Base-by-base conservation (phyloP, 2,113 vertebrate genomes). In the Semnornis frantzii region DNA sequence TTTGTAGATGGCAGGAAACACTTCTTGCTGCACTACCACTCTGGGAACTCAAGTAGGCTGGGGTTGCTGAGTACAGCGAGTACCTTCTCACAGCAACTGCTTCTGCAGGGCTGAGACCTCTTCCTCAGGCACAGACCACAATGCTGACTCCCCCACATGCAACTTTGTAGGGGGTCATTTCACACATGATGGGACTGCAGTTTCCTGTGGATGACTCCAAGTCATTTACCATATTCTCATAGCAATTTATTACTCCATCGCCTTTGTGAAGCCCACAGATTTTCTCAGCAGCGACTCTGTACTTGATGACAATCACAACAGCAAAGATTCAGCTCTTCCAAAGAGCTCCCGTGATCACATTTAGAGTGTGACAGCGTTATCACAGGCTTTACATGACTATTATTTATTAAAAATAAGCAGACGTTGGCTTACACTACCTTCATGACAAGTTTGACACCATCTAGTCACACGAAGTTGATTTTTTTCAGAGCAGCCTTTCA, bases 31-130 rank as follows among this genome's bases (percentile, higher is more conserved):
- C 15, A 20, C 21, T 33, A 18, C 9, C 8, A 5, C 7, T 31
- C 55, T 55, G 73, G 73, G 65, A 92, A 66, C 4, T 28, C 13
- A 27, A 23, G 39, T 1, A 11, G 57, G 33, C 34, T 24, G 34
- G 23, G 34, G 34, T 55, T 63, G 46, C 60, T 69, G 28, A 12
- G 60, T 3, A 18, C 57, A 30, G 55, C 30, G 2, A 42, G 16
- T 0, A 59, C 33, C 54, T 75, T n/a, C 9, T 28, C 65, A 12
- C 11, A n/a, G 54, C 0, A 2, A 30, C 21, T 3, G 4, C 0
- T 42, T n/a, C 48, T 50, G 63, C 42, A 60, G 58, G 39, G 60
- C 85, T 73, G 57, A 89, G 52, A 64, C 18, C 55, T 9, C 33
- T 19, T 25, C 70, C 30, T 21, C 21, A 12, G 37, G 37, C 18